phyloP scores from a whole-genome alignment of 2,888 invertebrate species.

The Torymus aiolomorphi region DNA sequence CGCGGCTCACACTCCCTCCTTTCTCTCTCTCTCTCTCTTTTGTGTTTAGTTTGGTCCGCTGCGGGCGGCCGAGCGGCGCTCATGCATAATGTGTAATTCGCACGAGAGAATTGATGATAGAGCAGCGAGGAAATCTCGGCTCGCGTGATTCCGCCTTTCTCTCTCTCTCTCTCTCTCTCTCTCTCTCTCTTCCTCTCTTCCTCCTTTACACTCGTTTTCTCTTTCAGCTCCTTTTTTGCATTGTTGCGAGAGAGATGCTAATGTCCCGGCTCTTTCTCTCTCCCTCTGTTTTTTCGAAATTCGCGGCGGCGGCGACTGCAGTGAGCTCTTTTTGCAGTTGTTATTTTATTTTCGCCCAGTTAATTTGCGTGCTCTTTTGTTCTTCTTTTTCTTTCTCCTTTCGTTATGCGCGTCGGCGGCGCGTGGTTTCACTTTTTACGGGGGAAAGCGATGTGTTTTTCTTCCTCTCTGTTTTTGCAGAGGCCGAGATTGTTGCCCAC shows the following conservation, averaged over 20 bases:
- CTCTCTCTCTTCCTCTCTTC: conserved; percentile 16
- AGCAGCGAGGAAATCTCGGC: conserved; percentile 21
- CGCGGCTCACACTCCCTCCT: too few relatives aligned
- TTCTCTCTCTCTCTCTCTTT: too few relatives aligned
- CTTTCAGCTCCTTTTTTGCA: not conserved
- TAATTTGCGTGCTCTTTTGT: conserved; percentile 27
- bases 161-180: conserved; percentile 13
- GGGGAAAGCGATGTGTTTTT: too few relatives aligned
- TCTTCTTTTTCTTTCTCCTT: not conserved
- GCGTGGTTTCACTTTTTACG: too few relatives aligned
- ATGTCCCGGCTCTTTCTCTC: conserved; percentile 20
- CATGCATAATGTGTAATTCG: conserved; percentile 41
- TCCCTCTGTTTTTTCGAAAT: conserved; percentile 6
- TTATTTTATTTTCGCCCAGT: conserved; percentile 26
- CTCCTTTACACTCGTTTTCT: not conserved
- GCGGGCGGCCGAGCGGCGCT: conserved; percentile 13
- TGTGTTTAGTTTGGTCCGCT: conserved; percentile 12
- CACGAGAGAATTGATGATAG: conserved; percentile 43
- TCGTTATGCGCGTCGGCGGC: too few relatives aligned
- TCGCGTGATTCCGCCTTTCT: conserved; percentile 32
- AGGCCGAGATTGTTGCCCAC: not conserved
- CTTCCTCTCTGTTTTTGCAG: not conserved
- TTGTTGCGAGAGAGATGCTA: conserved; percentile 52
- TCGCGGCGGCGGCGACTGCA: too few relatives aligned
- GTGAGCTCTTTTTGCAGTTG: not conserved